Evolutionary conservation across 2,888 invertebrate species (phyloP).

Genomic region (Ditylenchus weischeri): DNA sequence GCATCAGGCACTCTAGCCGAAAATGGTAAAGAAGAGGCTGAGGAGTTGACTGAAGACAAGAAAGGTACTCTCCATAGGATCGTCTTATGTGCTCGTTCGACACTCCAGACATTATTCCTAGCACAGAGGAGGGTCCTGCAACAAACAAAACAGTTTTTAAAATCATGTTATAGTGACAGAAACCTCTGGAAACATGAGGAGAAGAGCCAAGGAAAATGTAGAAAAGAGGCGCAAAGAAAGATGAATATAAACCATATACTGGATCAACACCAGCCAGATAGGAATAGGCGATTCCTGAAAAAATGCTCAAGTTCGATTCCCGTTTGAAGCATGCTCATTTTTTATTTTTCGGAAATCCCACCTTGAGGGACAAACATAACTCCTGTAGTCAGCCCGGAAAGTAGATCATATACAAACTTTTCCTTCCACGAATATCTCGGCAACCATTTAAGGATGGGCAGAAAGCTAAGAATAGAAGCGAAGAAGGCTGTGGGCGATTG

Average conservation of each 20-base stretch:
- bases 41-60: not conserved
- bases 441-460: constrained; percentile 53
- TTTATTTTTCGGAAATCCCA: constrained; percentile 24
- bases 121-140: constrained; percentile 19
- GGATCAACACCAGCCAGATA: constrained; percentile 37
- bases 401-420: constrained; percentile 71
- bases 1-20: constrained; percentile 44
- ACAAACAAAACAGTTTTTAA: not conserved
- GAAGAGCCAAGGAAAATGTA: constrained; percentile 83
- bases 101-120: constrained; percentile 23
- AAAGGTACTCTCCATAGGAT: constrained; percentile 5
- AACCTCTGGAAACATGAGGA: constrained; percentile 21
- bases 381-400: constrained; percentile 79
- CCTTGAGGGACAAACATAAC: constrained; percentile 85
- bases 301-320: not conserved
- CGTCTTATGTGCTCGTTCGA: constrained; percentile 15
- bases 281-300: constrained; percentile 23
- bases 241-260: constrained; percentile 73
- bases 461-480: constrained; percentile 33
- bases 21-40: not conserved
- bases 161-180: not conserved
- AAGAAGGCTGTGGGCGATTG: not conserved
- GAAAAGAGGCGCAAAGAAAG: constrained; percentile 82
- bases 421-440: constrained; percentile 45
- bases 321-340: not conserved